A percentile compares a stretch with the other conserved stretches of the same genome.
Conservation (phyloP, 2,888 invertebrate genomes). For the Zelleria hepariella region DNA sequence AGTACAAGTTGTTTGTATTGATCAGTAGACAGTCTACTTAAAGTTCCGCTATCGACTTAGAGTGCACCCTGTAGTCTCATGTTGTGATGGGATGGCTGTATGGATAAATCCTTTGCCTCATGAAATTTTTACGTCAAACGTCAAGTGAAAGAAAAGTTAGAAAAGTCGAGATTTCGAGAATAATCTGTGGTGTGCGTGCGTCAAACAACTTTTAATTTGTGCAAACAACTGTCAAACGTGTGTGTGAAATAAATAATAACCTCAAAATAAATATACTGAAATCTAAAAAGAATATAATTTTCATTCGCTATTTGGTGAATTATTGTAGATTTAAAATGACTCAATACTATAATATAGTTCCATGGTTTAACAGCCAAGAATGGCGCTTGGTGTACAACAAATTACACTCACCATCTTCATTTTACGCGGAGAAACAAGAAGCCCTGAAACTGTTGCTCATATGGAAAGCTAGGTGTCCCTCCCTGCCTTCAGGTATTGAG, state of each 20-base stretch:
- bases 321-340: constrained; percentile 26
- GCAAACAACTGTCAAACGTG: neutral
- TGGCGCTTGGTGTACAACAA: constrained; percentile 65
- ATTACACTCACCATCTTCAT: constrained; percentile 43
- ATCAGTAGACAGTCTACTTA: too few species aligned
- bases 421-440: constrained; percentile 32
- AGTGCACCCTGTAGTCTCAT: too few species aligned
- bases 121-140: too few species aligned
- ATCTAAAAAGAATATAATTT: neutral
- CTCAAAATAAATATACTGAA: neutral
- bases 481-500: constrained; percentile 73
- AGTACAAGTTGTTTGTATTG: too few species aligned
- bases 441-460: constrained; percentile 61
- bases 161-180: too few species aligned
- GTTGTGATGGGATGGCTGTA: too few species aligned
- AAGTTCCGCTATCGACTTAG: too few species aligned
- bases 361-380: constrained; percentile 61
- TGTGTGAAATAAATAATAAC: neutral
- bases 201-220: neutral
- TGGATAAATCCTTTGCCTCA: too few species aligned
- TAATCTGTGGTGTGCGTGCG: too few species aligned
- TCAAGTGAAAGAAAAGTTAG: too few species aligned
- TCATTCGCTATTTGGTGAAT: neutral
- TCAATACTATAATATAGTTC: constrained; percentile 45
- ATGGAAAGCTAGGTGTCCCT: constrained; percentile 73